Percentiles rank a stretch among this genome's conserved stretches.
Evolutionary conservation across 2,113 vertebrate species (phyloP).

Genomic region (human): GRCh38 chr3:123553001-123553500

Average conservation of each 20-base stretch:
- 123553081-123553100: background rate
- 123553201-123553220: no score
- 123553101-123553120: background rate
- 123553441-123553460: background rate
- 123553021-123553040: background rate
- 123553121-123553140: background rate
- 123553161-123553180: background rate
- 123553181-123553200: background rate
- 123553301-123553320: background rate
- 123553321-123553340: constrained; percentile 26
- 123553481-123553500: background rate
- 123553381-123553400: background rate
- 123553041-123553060: background rate
- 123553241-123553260: constrained; percentile 3
- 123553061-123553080: constrained; percentile 28
- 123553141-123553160: background rate
- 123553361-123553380: background rate
- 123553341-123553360: background rate
- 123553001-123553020: background rate
- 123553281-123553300: background rate
- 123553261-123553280: background rate
- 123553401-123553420: background rate
- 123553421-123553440: background rate
- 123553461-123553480: background rate
- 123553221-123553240: background rate